Evolutionary conservation across 2,888 invertebrate species (phyloP).

Genomic region (Hymenopus coronatus): DNA sequence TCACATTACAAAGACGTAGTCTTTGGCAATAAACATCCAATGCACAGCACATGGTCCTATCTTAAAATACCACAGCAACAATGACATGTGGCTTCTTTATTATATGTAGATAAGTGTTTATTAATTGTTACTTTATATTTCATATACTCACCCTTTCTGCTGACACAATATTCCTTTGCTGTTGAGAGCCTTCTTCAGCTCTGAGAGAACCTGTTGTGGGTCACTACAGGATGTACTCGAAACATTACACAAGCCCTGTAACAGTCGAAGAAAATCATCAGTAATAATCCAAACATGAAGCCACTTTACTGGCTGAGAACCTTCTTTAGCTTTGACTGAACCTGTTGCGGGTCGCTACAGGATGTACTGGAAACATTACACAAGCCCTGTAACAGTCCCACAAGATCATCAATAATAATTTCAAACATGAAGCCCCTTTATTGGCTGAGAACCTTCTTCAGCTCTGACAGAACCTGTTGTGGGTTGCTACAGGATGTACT

Average conservation of each 20-base stretch:
- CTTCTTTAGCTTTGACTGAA: slow-evolving; percentile 59
- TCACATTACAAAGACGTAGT: too few species aligned
- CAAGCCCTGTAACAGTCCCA: slow-evolving; percentile 59
- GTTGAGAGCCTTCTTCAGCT: slow-evolving; percentile 58
- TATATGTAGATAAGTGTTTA: too few species aligned
- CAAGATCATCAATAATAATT: too few species aligned
- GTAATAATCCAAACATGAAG: too few species aligned
- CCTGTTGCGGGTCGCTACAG: slow-evolving; percentile 61
- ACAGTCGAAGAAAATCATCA: slow-evolving; percentile 57
- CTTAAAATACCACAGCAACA: too few species aligned
- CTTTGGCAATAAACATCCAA: too few species aligned
- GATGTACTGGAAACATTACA: slow-evolving; percentile 71
- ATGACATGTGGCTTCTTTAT: too few species aligned
- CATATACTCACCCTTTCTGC: slow-evolving; percentile 60
- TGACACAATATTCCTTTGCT: slow-evolving; percentile 62
- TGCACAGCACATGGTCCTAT: too few species aligned
- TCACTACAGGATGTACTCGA: slow-evolving; percentile 65
- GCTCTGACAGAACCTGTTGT: slow-evolving; percentile 60
- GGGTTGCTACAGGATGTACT: slow-evolving; percentile 64
- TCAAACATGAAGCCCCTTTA: too few species aligned
- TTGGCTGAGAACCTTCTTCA: slow-evolving; percentile 59
- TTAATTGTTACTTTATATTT: too few species aligned
- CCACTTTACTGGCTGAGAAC: too few species aligned
- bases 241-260: slow-evolving; percentile 66
- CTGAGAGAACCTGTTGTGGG: slow-evolving; percentile 61